phyloP scores from a whole-genome alignment of 2,888 invertebrate genomes.

The Torymus aiolomorphi region DNA sequence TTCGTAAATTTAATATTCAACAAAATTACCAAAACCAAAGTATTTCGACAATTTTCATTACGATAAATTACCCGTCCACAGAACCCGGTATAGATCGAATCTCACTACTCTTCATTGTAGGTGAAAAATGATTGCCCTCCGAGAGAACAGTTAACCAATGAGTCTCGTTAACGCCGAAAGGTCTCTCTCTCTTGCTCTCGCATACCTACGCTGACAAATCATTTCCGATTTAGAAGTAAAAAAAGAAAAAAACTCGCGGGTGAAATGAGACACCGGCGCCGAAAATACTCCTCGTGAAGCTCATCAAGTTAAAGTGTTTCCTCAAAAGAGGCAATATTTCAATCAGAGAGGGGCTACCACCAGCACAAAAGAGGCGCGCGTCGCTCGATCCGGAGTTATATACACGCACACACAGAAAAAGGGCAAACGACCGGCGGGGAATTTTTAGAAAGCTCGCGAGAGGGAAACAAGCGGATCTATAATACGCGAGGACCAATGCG shows the following conservation, averaged over 20 bases:
- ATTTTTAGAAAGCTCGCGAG: constrained; percentile 22
- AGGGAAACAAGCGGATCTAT: too few relatives aligned
- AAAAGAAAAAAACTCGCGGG: background rate
- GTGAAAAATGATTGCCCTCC: background rate
- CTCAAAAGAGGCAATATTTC: constrained; percentile 41
- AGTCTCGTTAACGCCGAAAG: constrained; percentile 11
- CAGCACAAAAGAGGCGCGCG: background rate
- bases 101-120: too few relatives aligned
- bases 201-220: constrained; percentile 25
- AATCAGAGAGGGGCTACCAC: constrained; percentile 5
- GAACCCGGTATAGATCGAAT: background rate
- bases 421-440: constrained; percentile 13
- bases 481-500: too few relatives aligned
- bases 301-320: constrained; percentile 23
- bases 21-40: too few relatives aligned
- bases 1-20: too few relatives aligned
- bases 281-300: constrained; percentile 28
- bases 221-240: constrained; percentile 30
- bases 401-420: background rate
- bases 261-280: constrained; percentile 6
- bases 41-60: too few relatives aligned
- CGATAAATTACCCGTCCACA: background rate
- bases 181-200: background rate
- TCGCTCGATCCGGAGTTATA: background rate
- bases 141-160: constrained; percentile 6